Evolutionary conservation across 2,888 invertebrate genomes (phyloP).

Genomic region (Pantelozetes paolii): DNA sequence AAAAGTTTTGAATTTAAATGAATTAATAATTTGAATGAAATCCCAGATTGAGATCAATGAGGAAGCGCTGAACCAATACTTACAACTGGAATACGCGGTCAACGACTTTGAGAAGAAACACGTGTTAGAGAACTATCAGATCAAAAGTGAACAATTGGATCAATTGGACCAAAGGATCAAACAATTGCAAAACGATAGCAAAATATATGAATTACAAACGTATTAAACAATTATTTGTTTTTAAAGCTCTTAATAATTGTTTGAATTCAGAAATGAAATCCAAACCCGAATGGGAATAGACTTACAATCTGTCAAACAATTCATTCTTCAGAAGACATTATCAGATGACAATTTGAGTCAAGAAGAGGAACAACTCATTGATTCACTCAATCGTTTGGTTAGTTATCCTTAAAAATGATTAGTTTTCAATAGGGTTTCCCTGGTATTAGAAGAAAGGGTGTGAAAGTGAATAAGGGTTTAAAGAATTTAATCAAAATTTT

Average conservation of each 20-base stretch:
- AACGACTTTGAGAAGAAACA: constrained; percentile 45
- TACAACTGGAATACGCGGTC: constrained; percentile 46
- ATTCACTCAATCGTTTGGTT: constrained; percentile 46
- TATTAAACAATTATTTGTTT: constrained; percentile 23
- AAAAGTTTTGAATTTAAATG: too few species aligned
- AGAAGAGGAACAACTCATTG: constrained; percentile 46
- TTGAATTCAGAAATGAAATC: constrained; percentile 21
- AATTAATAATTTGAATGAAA: not conserved
- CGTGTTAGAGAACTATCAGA: constrained; percentile 45
- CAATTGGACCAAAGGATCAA: constrained; percentile 44
- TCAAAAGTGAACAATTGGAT: constrained; percentile 46
- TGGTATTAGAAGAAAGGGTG: too few species aligned
- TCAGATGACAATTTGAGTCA: constrained; percentile 42
- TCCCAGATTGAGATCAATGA: constrained; percentile 45
- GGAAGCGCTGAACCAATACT: constrained; percentile 46
- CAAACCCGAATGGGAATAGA: constrained; percentile 38
- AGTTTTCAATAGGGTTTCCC: too few species aligned
- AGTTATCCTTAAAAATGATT: too few species aligned
- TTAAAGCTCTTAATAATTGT: not conserved
- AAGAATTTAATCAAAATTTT: too few species aligned
- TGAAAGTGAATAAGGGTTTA: too few species aligned
- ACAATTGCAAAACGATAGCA: constrained; percentile 42
- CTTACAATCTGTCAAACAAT: constrained; percentile 44
- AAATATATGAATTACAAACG: constrained; percentile 36
- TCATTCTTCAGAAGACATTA: constrained; percentile 45